Base-by-base conservation (phyloP, 1,140 invertebrate genomes). In the Drosophila albomicans region DNA sequence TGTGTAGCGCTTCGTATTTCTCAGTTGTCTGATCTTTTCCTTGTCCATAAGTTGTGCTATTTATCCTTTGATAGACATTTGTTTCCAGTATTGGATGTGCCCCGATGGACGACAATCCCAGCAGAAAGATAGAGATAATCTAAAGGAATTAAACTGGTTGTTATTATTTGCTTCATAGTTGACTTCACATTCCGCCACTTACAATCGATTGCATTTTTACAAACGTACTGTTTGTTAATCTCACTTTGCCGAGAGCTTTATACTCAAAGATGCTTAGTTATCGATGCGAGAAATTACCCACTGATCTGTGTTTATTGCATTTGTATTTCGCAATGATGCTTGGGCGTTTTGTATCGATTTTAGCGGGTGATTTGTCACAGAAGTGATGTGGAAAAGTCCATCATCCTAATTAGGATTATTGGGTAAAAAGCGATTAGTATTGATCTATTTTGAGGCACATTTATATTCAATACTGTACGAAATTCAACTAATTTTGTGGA, bases 121-220 rank as follows among this genome's bases (percentile, higher is more conserved):
- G 7, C 3, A 57, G 35, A 41, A 32, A 10, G 16, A 10, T 5
- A 7, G 6, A 57, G 8, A 57, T 54, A 15, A 74, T 61, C 71
- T 76, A 51, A 5, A 51, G 5, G 1, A 8, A 3, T 20, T 16
- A 5, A 58, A 11, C 43, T 13, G 3, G 11, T 28, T 13, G 41
- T 41, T 57, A 48, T 10, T 62, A 67, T 48, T 7, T 30, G 38
- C 1, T 20, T 54, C 8, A 35, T 6, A n/a, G 28, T 30, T 54
- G 13, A 5, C 13, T 64, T 64, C 51, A 38, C 51, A 38, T 52
- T 11, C 6, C 16, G 45, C 16, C 75, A 86, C 82, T 87, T 79
- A 86, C 82, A 73, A 64, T 58, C 57, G 68, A 73, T 59, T 79
- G 80, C 82, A 86, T 86, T 81, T 75, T 82, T 38, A 38, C 25